Evolutionary conservation across 2,797 vertebrate species (phyloP), one percentile per base, ranked within the genome.

Genomic region (Pterois miles): DNA sequence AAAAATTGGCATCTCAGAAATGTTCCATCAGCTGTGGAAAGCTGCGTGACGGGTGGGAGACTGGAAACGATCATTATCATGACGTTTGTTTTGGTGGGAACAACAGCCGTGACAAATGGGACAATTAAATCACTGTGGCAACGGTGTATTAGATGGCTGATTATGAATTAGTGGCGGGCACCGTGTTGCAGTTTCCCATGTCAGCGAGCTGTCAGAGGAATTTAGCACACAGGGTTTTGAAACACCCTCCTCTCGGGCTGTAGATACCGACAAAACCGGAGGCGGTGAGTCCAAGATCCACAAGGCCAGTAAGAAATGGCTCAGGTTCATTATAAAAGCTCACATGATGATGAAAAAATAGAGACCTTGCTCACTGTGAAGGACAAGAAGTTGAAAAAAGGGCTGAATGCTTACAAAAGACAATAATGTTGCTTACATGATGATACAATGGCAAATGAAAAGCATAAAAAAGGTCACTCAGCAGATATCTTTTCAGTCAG

Each of bases 61-160:
- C 80, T 82, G 85, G 80, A 88, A 89, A 93, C 62, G 82, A 93
- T 94, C 89, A 87, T 93, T 93, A 93, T 92, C 88, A 57, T 85
- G 91, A 89, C 90, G 88, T 93, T 94, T 94, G 91, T 94, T 93
- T 93, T 92, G 88, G 88, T 76, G 86, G 71, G 90, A 92, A 94
- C 91, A 91, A 92, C 93, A 90, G 91, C 88, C 84, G 76, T 94
- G 94, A 95, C 93, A 93, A 95, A 95, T 94, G 90, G 89, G 88
- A 92, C 92, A 94, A 95, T 95, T 94, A 95, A 95, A 94, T 95
- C 91, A 92, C 90, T 76, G 89, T 87, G 87, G 93, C 93, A 91
- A 93, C 75, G 85, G 88, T 82, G 88, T 90, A 93, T 94, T 91
- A 94, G 91, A 93, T 81, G 92, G 90, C 93, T 93, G 92, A 94